These are phyloP conservation scores for Vidua chalybeata DNA, from an alignment of 2,113 vertebrate genomes.

Conservation along the genomic window DNA sequence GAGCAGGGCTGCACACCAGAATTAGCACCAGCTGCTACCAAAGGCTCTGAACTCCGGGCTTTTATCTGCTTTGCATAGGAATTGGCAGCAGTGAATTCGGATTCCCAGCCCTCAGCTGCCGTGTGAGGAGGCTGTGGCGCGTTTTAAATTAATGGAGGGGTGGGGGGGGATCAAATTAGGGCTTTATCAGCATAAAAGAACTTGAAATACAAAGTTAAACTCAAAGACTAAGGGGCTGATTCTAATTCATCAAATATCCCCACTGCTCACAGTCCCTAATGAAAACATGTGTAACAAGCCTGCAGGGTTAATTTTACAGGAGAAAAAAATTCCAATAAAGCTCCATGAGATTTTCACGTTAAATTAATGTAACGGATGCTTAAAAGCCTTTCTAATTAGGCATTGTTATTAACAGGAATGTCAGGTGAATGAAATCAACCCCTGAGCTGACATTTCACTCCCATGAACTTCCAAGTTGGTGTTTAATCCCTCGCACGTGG, in stretches of 20 bases:
- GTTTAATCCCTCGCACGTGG: constrained; percentile 7
- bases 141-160: not conserved
- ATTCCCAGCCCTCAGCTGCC: not conserved
- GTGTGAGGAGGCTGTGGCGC: not conserved
- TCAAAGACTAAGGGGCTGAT: constrained; percentile 56
- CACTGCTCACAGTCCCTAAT: constrained; percentile 67
- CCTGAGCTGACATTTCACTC: constrained; percentile 64
- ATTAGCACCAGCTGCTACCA: not conserved
- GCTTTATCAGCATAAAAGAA: constrained; percentile 30
- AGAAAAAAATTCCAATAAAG: constrained; percentile 70
- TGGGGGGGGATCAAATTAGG: not conserved
- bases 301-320: constrained; percentile 76
- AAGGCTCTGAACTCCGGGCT: not conserved
- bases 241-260: constrained; percentile 68
- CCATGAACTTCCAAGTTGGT: constrained; percentile 21
- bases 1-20: not conserved
- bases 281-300: constrained; percentile 78
- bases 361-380: constrained; percentile 79
- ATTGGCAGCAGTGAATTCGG: not conserved
- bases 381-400: constrained; percentile 81
- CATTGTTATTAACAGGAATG: constrained; percentile 75
- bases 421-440: constrained; percentile 75
- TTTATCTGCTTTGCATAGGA: not conserved
- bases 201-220: constrained; percentile 46
- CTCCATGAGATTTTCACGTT: constrained; percentile 73